These are phyloP conservation scores for Tympanuchus pallidicinctus DNA, from an alignment of 2,113 vertebrate genomes.

Conservation along the genomic window DNA sequence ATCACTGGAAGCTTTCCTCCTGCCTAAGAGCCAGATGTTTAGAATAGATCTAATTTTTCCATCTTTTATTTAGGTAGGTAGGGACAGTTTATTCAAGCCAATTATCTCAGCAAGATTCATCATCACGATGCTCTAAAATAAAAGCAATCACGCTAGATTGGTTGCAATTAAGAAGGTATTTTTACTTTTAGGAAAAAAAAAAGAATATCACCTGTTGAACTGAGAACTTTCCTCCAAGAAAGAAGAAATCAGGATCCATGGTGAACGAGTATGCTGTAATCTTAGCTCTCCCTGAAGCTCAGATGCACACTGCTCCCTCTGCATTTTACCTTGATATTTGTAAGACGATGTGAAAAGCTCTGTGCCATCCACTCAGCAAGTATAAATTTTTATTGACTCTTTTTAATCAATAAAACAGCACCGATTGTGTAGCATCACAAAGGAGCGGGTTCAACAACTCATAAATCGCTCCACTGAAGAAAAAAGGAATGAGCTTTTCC, in stretches of 20 bases:
- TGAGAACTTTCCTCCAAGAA: not conserved
- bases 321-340: not conserved
- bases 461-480: not conserved
- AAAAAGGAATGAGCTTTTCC: not conserved
- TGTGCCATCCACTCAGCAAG: rapidly evolving
- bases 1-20: not conserved
- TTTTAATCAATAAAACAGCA: not conserved
- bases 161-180: slow-evolving; percentile 44
- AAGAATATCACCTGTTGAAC: not conserved
- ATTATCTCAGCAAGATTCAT: slow-evolving; percentile 44
- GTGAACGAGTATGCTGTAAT: not conserved
- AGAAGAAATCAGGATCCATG: not conserved
- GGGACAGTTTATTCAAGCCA: slow-evolving; percentile 24
- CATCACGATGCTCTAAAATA: slow-evolving; percentile 60
- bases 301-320: rapidly evolving
- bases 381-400: not conserved
- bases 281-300: not conserved
- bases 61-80: slow-evolving; percentile 39
- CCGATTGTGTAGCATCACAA: not conserved
- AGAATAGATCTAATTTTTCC: not conserved
- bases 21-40: not conserved
- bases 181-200: slow-evolving; percentile 17
- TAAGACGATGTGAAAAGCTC: not conserved
- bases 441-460: not conserved
- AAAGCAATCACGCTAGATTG: slow-evolving; percentile 55